These are phyloP conservation scores for Drepanosiphum platanoidis DNA, from an alignment of 2,888 invertebrate species.

Conservation along the genomic window DNA sequence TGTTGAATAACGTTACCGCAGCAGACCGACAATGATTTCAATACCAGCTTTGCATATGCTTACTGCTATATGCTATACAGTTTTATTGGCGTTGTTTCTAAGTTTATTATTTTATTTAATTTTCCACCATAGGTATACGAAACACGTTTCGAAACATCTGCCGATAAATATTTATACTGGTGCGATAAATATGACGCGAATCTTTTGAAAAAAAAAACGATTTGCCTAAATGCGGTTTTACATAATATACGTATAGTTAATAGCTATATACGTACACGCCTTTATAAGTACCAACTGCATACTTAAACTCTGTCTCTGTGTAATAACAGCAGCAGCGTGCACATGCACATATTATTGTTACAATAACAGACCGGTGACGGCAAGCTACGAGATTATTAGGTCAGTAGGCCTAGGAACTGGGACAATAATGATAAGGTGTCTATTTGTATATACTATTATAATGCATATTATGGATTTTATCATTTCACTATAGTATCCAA, in stretches of 20 bases:
- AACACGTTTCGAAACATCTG: slow-evolving; percentile 45
- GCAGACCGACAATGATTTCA: slow-evolving; percentile 25
- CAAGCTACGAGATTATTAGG: background rate
- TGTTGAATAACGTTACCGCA: slow-evolving; percentile 4
- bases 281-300: background rate
- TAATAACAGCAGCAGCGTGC: background rate
- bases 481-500: no score
- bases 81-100: slow-evolving; percentile 37
- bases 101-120: slow-evolving; percentile 40
- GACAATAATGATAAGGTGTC: background rate
- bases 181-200: background rate
- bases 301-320: no score
- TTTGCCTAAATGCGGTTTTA: background rate
- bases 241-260: background rate
- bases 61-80: background rate
- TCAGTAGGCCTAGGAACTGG: background rate
- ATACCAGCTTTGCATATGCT: slow-evolving; percentile 28
- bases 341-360: background rate
- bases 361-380: background rate
- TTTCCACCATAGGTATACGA: slow-evolving; percentile 1
- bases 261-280: background rate
- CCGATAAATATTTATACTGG: slow-evolving; percentile 35
- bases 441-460: no score
- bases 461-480: no score
- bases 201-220: slow-evolving; percentile 11